phyloP scores from a whole-genome alignment of 2,888 invertebrate species.

The Oxytorus armatus region DNA sequence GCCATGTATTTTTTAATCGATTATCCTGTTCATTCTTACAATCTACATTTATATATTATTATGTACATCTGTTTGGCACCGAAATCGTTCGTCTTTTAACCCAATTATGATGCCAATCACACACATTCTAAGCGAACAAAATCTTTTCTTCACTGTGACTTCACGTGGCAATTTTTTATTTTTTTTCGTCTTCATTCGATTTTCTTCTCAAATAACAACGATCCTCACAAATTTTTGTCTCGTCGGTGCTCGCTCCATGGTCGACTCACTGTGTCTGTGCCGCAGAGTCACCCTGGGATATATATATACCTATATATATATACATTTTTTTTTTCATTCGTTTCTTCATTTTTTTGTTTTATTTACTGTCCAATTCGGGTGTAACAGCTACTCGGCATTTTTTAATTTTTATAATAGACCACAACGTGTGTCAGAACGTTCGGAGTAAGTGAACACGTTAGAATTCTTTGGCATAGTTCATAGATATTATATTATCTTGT shows the following conservation, averaged over 20 bases:
- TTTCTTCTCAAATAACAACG: conserved; percentile 16
- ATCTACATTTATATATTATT: conserved; percentile 82
- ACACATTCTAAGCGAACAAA: conserved; percentile 66
- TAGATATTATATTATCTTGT: conserved; percentile 36
- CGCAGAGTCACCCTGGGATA: conserved; percentile 71
- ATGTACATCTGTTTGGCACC: conserved; percentile 84
- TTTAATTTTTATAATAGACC: conserved; percentile 53
- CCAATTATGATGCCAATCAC: conserved; percentile 71
- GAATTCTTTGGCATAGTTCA: conserved; percentile 75
- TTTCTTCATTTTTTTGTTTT: conserved; percentile 24
- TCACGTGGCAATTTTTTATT: conserved; percentile 56
- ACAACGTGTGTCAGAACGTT: conserved; percentile 72
- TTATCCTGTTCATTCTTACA: conserved; percentile 70
- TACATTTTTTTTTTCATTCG: no score
- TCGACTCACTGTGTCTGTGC: conserved; percentile 75
- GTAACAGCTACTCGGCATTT: conserved; percentile 48
- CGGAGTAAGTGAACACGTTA: conserved; percentile 70
- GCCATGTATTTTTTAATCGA: conserved; percentile 49
- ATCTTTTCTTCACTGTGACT: conserved; percentile 40
- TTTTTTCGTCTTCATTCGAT: conserved; percentile 38
- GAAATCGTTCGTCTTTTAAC: conserved; percentile 74
- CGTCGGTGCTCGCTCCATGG: conserved; percentile 66
- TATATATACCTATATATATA: no score
- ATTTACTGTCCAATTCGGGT: conserved; percentile 54
- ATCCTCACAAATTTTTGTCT: conserved; percentile 59